Evolutionary conservation across 1,140 invertebrate genomes (phyloP).

Genomic region (Polypedilum pembai): DNA sequence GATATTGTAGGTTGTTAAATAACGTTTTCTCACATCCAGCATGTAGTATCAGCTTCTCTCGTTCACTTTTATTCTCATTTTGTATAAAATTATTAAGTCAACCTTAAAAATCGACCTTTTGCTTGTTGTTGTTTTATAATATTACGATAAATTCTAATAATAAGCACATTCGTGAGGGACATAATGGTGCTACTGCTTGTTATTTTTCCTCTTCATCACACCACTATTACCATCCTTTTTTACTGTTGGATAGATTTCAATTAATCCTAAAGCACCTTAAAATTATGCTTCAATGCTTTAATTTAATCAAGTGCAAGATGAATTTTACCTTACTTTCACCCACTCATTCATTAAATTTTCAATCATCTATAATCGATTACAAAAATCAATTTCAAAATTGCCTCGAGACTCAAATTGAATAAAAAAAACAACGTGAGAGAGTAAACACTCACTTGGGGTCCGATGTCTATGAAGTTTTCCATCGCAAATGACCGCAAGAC

Average conservation of each 20-base stretch:
- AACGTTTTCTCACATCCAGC: not conserved
- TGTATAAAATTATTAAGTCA: conserved; percentile 6
- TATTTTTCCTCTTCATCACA: too few relatives aligned
- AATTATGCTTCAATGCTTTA: too few relatives aligned
- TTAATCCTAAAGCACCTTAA: not conserved
- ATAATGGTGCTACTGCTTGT: too few relatives aligned
- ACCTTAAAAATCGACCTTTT: conserved; percentile 17
- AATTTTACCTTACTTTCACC: not conserved
- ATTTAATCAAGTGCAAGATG: not conserved
- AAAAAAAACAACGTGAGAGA: not conserved
- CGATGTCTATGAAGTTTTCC: conserved; percentile 13
- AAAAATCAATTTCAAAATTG: not conserved
- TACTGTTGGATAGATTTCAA: not conserved
- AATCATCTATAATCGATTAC: not conserved
- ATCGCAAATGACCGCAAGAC: conserved; percentile 6
- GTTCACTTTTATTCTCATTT: too few relatives aligned
- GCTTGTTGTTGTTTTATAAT: not conserved
- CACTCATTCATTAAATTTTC: not conserved
- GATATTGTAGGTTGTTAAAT: not conserved
- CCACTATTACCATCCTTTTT: not conserved
- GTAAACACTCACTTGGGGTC: not conserved
- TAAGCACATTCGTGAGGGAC: too few relatives aligned
- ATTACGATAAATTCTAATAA: not conserved
- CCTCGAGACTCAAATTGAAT: not conserved
- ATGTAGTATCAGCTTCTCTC: not conserved